Percentiles rank a stretch among this genome's conserved stretches.
These are phyloP conservation scores for Cardiocondyla obscurior DNA, from an alignment of 1,140 invertebrate species.

Conservation along the genomic window DNA sequence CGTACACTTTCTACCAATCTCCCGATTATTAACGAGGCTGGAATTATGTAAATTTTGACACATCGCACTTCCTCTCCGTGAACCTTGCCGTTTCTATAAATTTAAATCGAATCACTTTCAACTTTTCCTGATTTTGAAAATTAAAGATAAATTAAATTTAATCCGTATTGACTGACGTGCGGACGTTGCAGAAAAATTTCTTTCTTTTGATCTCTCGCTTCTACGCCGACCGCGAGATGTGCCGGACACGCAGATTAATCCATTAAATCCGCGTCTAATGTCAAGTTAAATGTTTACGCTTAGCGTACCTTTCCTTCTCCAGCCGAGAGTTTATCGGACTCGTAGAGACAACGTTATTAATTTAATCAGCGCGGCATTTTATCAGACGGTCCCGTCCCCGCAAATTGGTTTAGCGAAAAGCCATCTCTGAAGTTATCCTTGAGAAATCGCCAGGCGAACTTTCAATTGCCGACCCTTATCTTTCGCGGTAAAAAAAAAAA, in stretches of 20 bases:
- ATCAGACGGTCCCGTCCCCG: background rate
- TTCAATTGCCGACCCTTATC: conserved; percentile 27
- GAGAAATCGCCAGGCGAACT: conserved; percentile 14
- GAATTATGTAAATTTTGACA: conserved; percentile 56
- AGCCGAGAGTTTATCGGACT: conserved; percentile 36
- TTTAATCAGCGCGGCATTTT: conserved; percentile 12
- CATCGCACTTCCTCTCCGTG: conserved; percentile 7
- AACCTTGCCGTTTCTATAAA: too few relatives aligned
- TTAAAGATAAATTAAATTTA: too few relatives aligned
- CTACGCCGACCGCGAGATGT: background rate
- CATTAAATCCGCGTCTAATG: conserved; percentile 22
- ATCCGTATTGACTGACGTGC: too few relatives aligned
- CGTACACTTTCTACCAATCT: conserved; percentile 59
- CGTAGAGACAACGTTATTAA: background rate
- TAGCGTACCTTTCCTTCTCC: background rate
- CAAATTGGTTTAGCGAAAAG: conserved; percentile 26
- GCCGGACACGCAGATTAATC: conserved; percentile 20
- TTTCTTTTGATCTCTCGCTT: conserved; percentile 16
- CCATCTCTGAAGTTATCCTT: background rate
- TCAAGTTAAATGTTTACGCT: conserved; percentile 36
- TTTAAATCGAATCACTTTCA: too few relatives aligned
- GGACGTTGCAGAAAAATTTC: too few relatives aligned
- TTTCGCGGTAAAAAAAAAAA: too few relatives aligned
- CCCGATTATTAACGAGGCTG: conserved; percentile 1
- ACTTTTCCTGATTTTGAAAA: too few relatives aligned